Conservation (phyloP, 2,113 vertebrate genomes). For the Hydropotes inermis region DNA sequence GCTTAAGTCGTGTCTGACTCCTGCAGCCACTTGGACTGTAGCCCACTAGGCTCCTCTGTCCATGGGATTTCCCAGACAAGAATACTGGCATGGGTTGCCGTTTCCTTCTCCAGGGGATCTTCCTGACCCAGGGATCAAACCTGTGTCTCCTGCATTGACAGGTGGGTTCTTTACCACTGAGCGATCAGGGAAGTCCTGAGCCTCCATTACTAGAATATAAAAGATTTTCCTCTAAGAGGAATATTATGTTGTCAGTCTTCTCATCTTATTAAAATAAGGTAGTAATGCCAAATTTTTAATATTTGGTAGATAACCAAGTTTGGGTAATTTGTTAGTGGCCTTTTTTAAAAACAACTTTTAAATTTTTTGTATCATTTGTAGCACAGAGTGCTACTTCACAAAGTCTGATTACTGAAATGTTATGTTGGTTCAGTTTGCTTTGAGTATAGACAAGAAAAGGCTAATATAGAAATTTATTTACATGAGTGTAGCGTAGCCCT, state of each 20-base stretch:
- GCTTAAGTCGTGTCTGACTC: background rate
- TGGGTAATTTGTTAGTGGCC: background rate
- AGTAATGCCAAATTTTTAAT: background rate
- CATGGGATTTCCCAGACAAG: background rate
- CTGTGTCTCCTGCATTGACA: background rate
- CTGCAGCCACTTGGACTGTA: background rate
- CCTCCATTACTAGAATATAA: background rate
- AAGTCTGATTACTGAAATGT: background rate
- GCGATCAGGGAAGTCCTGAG: background rate
- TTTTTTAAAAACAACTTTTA: background rate
- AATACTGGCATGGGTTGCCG: background rate
- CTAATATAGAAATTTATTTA: background rate
- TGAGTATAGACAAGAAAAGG: background rate
- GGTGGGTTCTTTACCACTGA: background rate
- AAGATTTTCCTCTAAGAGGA: background rate
- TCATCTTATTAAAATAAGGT: background rate
- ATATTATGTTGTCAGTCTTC: background rate
- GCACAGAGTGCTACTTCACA: background rate
- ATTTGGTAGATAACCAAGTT: background rate
- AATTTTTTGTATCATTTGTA: background rate
- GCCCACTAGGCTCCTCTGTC: background rate
- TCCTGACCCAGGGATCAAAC: background rate
- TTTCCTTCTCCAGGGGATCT: background rate
- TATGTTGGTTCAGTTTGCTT: background rate
- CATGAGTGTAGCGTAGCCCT: background rate